A percentile compares a stretch with the other conserved stretches of the same genome.
phyloP scores from a whole-genome alignment of 2,888 invertebrate species.

The Drosophila kambysellisi region DNA sequence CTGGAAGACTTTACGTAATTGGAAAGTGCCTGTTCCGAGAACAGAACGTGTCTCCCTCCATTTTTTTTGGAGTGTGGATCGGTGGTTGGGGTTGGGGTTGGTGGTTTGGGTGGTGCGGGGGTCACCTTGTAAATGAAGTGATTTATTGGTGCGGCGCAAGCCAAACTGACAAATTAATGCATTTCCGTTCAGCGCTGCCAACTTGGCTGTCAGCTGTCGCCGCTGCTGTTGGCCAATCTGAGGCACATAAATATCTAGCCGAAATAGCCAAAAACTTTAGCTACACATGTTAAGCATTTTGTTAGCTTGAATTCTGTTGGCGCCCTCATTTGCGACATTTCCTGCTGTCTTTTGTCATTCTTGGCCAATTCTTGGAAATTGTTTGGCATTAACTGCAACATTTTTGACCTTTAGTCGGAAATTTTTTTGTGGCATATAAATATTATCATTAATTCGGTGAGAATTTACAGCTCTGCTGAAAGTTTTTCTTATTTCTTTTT shows the following conservation, averaged over 20 bases:
- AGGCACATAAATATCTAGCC: slow-evolving; percentile 28
- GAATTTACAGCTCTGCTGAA: background rate
- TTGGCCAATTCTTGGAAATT: slow-evolving; percentile 33
- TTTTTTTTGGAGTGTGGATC: background rate
- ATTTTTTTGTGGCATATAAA: background rate
- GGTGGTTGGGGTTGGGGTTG: background rate
- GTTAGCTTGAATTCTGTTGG: slow-evolving; percentile 11
- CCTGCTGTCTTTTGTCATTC: slow-evolving; percentile 21
- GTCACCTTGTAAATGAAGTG: slow-evolving; percentile 57
- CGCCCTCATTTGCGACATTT: slow-evolving; percentile 44
- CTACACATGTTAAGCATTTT: slow-evolving; percentile 10
- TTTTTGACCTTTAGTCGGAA: slow-evolving; percentile 5
- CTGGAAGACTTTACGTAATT: slow-evolving; percentile 68
- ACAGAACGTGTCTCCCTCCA: slow-evolving; percentile 10
- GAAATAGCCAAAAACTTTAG: background rate
- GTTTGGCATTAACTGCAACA: slow-evolving; percentile 1
- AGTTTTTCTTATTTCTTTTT: background rate
- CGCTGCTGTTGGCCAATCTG: slow-evolving; percentile 52
- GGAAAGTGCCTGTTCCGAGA: slow-evolving; percentile 65
- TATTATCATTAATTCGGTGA: background rate
- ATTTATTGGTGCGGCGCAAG: slow-evolving; percentile 66
- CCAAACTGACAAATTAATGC: slow-evolving; percentile 74
- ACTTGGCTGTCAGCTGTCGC: slow-evolving; percentile 49
- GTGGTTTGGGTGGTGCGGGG: background rate
- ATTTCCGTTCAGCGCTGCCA: slow-evolving; percentile 70